Evolutionary conservation across 2,113 vertebrate genomes (phyloP).

Genomic region (Okapia johnstoni): DNA sequence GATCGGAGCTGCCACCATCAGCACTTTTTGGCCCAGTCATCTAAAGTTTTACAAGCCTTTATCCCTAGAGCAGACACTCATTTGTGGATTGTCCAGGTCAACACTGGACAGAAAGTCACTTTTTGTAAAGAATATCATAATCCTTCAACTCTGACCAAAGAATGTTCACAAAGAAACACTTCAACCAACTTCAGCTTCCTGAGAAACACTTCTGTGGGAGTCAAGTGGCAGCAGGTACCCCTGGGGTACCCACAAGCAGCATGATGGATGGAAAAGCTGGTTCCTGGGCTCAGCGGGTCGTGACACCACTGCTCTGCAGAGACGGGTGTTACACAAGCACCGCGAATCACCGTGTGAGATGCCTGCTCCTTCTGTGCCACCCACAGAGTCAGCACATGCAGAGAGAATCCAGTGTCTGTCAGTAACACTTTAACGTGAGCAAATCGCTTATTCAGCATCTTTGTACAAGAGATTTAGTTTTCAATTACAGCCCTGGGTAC

Average conservation of each 20-base stretch:
- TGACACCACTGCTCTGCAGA: neutral
- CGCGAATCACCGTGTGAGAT: conserved; percentile 38
- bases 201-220: neutral
- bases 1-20: neutral
- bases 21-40: neutral
- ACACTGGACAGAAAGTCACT: neutral
- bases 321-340: neutral
- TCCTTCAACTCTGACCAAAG: neutral
- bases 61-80: neutral
- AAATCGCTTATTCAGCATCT: conserved; percentile 40
- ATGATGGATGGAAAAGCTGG: neutral
- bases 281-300: neutral
- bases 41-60: neutral
- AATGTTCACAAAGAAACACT: neutral
- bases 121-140: neutral
- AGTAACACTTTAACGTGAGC: neutral
- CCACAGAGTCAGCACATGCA: conserved; percentile 11
- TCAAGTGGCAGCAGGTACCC: neutral
- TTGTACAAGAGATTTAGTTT: conserved; percentile 42
- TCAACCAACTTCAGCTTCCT: neutral
- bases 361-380: conserved; percentile 43
- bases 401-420: neutral
- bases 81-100: neutral
- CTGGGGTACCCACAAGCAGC: neutral
- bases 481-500: conserved; percentile 46